These are phyloP conservation scores for Sarcophaga variegata DNA, from an alignment of 2,888 invertebrate genomes.

Conservation along the genomic window DNA sequence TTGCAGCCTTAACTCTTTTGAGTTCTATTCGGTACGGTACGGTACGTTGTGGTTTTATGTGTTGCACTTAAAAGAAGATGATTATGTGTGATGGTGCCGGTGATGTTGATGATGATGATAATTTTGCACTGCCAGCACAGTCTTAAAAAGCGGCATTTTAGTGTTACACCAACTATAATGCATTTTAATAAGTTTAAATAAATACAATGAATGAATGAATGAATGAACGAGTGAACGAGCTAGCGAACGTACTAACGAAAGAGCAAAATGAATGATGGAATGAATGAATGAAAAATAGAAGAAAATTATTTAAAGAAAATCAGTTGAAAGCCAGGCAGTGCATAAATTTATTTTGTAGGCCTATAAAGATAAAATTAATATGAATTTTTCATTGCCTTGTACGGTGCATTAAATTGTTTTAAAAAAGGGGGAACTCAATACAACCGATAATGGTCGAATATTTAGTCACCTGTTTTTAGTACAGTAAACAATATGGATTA, in stretches of 20 bases:
- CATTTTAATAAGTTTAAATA: slow-evolving; percentile 64
- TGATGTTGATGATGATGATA: slow-evolving; percentile 35
- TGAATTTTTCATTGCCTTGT: slow-evolving; percentile 27
- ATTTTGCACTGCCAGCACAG: slow-evolving; percentile 53
- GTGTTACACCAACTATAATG: slow-evolving; percentile 62
- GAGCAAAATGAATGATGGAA: slow-evolving; percentile 36
- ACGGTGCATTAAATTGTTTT: slow-evolving; percentile 6
- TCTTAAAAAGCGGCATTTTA: slow-evolving; percentile 56
- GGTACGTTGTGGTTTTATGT: neutral
- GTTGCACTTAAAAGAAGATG: slow-evolving; percentile 34
- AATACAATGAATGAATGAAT: slow-evolving; percentile 46
- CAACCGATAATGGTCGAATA: neutral
- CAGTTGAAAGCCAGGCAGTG: slow-evolving; percentile 53
- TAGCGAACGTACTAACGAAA: neutral
- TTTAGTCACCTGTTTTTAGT: no score
- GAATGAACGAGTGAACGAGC: slow-evolving; percentile 29
- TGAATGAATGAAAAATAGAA: slow-evolving; percentile 16
- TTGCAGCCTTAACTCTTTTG: neutral
- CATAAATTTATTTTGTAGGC: slow-evolving; percentile 60
- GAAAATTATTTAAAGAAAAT: slow-evolving; percentile 42
- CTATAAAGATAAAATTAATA: slow-evolving; percentile 53
- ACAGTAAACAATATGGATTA: no score
- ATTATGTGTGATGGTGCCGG: slow-evolving; percentile 26
- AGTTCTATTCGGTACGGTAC: neutral
- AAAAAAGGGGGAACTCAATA: neutral